phyloP scores from a whole-genome alignment of 2,888 invertebrate genomes.

The Tiliacea citrago region DNA sequence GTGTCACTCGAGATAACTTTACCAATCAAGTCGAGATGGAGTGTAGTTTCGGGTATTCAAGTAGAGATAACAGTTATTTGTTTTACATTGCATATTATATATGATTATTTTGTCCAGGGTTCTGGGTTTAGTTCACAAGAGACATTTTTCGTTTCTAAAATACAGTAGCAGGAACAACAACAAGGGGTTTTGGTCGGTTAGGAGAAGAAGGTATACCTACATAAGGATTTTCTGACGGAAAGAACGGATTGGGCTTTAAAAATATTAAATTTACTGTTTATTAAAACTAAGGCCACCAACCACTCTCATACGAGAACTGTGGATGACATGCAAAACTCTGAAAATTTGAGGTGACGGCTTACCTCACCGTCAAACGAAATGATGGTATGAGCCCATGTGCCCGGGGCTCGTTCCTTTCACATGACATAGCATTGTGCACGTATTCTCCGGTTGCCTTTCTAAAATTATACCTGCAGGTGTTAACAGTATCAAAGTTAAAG shows the following conservation, averaged over 20 bases:
- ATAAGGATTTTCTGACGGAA: too few species aligned
- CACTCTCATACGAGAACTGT: neutral
- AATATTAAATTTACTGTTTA: neutral
- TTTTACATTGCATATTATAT: neutral
- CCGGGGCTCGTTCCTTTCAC: neutral
- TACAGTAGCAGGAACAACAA: neutral
- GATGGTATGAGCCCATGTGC: neutral
- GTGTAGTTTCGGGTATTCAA: slow-evolving; percentile 17
- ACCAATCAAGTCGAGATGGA: slow-evolving; percentile 52
- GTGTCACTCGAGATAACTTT: slow-evolving; percentile 62
- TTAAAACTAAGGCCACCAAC: neutral
- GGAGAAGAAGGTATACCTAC: neutral
- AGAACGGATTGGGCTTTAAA: neutral
- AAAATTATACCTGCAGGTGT: neutral
- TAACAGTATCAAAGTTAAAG: neutral
- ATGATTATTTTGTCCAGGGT: neutral
- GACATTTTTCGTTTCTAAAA: neutral
- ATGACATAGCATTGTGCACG: neutral
- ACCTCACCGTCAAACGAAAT: neutral
- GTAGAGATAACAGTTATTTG: slow-evolving; percentile 18
- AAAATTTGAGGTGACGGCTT: neutral
- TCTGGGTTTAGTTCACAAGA: too few species aligned
- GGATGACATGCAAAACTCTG: neutral
- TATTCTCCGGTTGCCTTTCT: neutral
- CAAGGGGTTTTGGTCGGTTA: neutral